These are phyloP conservation scores for Eubasilissa splendida DNA, from an alignment of 2,888 invertebrate genomes.

Conservation along the genomic window DNA sequence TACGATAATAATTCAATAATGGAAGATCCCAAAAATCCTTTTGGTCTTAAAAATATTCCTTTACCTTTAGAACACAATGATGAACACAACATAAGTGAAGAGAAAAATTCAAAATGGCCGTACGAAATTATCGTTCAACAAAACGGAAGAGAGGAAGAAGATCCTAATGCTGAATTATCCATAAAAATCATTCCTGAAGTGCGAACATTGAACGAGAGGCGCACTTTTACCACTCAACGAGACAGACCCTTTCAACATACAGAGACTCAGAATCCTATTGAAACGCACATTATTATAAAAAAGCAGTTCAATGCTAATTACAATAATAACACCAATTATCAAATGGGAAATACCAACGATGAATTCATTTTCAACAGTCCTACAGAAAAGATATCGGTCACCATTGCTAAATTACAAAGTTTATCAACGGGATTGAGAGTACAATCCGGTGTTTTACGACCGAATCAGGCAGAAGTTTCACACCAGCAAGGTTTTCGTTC, in stretches of 20 bases:
- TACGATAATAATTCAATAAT: constrained; percentile 7
- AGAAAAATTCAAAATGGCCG: constrained; percentile 22
- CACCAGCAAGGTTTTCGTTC: background rate
- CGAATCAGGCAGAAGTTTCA: constrained; percentile 8
- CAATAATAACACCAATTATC: constrained; percentile 11
- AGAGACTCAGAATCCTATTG: constrained; percentile 36
- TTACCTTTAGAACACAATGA: constrained; percentile 29
- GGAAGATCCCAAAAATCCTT: constrained; percentile 24
- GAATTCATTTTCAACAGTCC: constrained; percentile 37
- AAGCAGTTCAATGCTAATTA: constrained; percentile 42
- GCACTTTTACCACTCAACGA: background rate
- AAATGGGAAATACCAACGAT: constrained; percentile 14
- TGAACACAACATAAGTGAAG: constrained; percentile 25
- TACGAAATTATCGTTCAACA: constrained; percentile 53
- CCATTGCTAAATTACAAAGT: constrained; percentile 55
- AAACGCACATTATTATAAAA: constrained; percentile 56
- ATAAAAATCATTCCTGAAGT: constrained; percentile 42
- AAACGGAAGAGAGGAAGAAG: constrained; percentile 18
- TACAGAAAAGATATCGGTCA: constrained; percentile 44
- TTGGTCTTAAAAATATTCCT: constrained; percentile 24
- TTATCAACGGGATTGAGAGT: constrained; percentile 53
- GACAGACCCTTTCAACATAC: background rate
- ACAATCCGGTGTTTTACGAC: constrained; percentile 48
- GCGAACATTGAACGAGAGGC: background rate
- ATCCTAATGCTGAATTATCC: constrained; percentile 37